Evolutionary conservation across 2,113 vertebrate genomes (phyloP).

Genomic region (Neofelis nebulosa): DNA sequence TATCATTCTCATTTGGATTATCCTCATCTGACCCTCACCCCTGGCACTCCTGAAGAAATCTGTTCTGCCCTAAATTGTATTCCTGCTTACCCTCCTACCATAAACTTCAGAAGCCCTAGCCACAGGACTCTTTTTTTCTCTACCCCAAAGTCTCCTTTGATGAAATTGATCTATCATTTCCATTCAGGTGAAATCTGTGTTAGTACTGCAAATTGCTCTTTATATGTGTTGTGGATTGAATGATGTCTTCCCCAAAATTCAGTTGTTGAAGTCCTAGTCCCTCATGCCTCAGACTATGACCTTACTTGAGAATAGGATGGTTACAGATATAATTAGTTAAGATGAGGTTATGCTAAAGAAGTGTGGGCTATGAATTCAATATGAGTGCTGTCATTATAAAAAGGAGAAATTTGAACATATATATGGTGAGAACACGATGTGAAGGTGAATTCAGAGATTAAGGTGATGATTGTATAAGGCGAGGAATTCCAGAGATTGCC

Average conservation of each 20-base stretch:
- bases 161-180: background rate
- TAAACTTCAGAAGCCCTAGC: background rate
- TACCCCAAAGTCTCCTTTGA: background rate
- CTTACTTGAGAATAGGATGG: background rate
- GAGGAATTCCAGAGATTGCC: background rate
- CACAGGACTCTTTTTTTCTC: background rate
- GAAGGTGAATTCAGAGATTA: background rate
- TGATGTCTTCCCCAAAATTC: background rate
- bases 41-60: background rate
- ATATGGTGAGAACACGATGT: background rate
- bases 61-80: background rate
- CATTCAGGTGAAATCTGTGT: background rate
- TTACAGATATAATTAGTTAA: background rate
- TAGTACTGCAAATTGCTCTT: background rate
- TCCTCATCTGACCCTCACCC: background rate
- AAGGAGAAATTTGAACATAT: background rate
- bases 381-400: background rate
- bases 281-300: background rate
- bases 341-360: background rate
- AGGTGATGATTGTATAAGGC: background rate
- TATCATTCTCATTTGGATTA: background rate
- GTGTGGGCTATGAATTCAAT: background rate
- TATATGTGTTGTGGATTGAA: background rate
- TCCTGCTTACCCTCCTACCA: fast-evolving
- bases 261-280: background rate